Evolutionary conservation across 2,888 invertebrate genomes (phyloP).

Genomic region (Pandemis heparana): DNA sequence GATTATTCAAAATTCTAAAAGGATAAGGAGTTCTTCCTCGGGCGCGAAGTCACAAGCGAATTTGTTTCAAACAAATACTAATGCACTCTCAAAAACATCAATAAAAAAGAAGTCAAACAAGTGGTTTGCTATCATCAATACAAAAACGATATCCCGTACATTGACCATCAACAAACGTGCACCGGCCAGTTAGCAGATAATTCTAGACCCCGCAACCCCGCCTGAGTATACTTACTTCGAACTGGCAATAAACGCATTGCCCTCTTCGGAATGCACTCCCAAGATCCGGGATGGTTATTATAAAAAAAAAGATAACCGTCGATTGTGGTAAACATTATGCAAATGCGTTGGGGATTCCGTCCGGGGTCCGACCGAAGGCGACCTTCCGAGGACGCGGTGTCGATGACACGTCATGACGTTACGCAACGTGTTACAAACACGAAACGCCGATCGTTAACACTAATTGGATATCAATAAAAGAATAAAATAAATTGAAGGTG

Average conservation of each 20-base stretch:
- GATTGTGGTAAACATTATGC: conserved; percentile 43
- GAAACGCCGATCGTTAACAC: conserved; percentile 24
- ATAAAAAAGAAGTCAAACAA: background rate
- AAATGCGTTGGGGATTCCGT: conserved; percentile 51
- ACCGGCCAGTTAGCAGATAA: background rate
- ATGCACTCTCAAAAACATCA: background rate
- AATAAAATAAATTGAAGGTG: conserved; percentile 8
- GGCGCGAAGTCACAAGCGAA: background rate
- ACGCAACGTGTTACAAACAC: conserved; percentile 55
- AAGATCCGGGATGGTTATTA: conserved; percentile 52
- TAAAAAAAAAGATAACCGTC: conserved; percentile 40
- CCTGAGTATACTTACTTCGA: background rate
- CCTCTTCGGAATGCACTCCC: conserved; percentile 32
- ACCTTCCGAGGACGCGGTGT: conserved; percentile 73
- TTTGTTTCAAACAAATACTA: background rate
- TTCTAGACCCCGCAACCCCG: no score
- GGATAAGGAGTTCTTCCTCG: background rate
- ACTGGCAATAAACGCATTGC: conserved; percentile 11
- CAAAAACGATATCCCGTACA: conserved; percentile 2
- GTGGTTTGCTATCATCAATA: background rate
- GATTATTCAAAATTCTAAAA: background rate
- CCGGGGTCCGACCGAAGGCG: conserved; percentile 51
- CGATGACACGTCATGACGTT: conserved; percentile 66
- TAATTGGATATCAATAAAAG: conserved; percentile 24
- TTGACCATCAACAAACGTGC: background rate